phyloP scores from a whole-genome alignment of 2,888 invertebrate genomes.

The Drosophila melanocephala region DNA sequence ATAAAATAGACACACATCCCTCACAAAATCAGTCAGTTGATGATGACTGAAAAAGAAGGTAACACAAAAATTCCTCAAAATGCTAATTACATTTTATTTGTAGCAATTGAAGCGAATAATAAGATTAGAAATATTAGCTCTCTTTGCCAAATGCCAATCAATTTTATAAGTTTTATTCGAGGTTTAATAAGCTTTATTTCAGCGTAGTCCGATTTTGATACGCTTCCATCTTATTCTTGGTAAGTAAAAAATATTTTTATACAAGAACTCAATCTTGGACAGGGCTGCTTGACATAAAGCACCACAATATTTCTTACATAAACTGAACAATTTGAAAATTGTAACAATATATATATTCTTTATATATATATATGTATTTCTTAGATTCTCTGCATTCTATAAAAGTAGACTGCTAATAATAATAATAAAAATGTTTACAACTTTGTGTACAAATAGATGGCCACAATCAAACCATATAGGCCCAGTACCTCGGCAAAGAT shows the following conservation, averaged over 20 bases:
- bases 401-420: not conserved
- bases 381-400: not conserved
- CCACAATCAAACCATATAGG: constrained; percentile 99
- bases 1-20: constrained; percentile 20
- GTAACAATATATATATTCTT: not conserved
- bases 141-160: not conserved
- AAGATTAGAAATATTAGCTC: not conserved
- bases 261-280: not conserved
- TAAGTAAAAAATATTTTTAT: not conserved
- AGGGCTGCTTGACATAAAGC: not conserved
- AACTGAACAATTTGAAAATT: not conserved
- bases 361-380: not conserved
- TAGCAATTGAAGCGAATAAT: not conserved
- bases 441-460: constrained; percentile 99
- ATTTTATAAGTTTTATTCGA: not conserved
- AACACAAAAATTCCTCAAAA: constrained; percentile 22
- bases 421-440: constrained; percentile 58
- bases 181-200: not conserved
- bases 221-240: not conserved
- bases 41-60: constrained; percentile 1
- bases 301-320: not conserved
- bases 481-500: constrained; percentile 99
- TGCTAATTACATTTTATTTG: constrained; percentile 34
- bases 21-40: not conserved
- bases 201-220: not conserved